Conservation (phyloP, 2,113 vertebrate species). For the Erpornis zantholeuca region DNA sequence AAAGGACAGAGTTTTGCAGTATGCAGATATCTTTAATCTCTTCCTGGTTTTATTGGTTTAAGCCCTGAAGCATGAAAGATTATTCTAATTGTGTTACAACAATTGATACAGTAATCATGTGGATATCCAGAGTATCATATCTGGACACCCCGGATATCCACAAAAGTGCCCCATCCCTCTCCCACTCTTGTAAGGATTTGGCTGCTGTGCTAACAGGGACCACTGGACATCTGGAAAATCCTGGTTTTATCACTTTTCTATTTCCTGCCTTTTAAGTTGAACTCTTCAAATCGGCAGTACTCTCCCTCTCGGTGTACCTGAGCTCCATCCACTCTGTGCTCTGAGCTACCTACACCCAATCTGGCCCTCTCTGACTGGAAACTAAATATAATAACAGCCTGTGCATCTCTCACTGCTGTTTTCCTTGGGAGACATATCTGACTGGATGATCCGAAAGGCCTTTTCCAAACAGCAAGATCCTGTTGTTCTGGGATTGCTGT, state of each 20-base stretch:
- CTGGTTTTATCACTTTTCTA: neutral
- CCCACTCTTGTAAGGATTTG: neutral
- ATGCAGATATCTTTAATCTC: neutral
- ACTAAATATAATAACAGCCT: neutral
- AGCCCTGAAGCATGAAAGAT: conserved; percentile 15
- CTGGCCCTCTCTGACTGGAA: neutral
- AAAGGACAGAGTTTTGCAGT: neutral
- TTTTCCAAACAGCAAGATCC: neutral
- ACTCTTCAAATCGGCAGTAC: neutral
- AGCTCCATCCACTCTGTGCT: neutral
- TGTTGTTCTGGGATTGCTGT: too few relatives aligned
- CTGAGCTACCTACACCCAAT: neutral
- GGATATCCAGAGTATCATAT: too few relatives aligned
- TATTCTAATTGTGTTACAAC: neutral
- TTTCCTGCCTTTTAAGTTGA: neutral
- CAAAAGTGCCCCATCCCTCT: neutral
- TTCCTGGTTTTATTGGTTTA: neutral
- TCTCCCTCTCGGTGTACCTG: neutral
- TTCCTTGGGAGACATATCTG: neutral
- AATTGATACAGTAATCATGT: neutral
- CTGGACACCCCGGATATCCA: neutral
- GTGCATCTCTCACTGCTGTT: neutral
- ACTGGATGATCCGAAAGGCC: neutral
- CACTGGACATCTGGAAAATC: neutral
- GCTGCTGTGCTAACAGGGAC: neutral